Base-by-base conservation (phyloP, 92 coral and sea anemone species). In the Bergia sp. region DNA sequence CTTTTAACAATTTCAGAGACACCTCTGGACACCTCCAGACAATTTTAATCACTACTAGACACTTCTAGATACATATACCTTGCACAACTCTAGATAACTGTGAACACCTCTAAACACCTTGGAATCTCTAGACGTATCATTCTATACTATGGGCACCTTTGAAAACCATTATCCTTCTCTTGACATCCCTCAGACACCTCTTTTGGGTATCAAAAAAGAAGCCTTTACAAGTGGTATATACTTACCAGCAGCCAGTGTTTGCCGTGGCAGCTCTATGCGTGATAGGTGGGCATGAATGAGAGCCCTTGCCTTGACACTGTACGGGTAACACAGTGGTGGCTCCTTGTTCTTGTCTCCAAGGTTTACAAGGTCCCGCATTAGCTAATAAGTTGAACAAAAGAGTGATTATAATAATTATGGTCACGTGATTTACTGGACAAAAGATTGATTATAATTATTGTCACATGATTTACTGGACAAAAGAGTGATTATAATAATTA, bases 261-360 rank as follows among this genome's bases (percentile, higher is more conserved):
- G 88, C 79, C 90, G 88, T 1, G 98, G 98, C 37, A 97, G 89
- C 20, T 94, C 93, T 82, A 95, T 79, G 78, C 99, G 89, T 37
- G 95, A 92, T 80, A 97, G 81, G 89, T 97, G 98, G 37, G 98
- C 98, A 12, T 95, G 97, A 21, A 97, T 90, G 4, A 97, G 95
- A 36, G 99, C 92, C 73, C 99, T 91, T 41, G 98, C 94, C 77
- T 97, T 97, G 90, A 97, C 92, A 73, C 99, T 97, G 94, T 95
- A 97, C 7, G 99, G 98, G 88, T 96, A 95, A 76, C 98, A 93
- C 69, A 97, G 81, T 21, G 99, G 99, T 12, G 95, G 93, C 79
- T 97, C 99, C 66, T 94, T 97, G 92, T 96, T 95, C 89, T 94
- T 95, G 88, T 97, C 98, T 7, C 98, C 96, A 50, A 97, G 96